Evolutionary conservation across 2,797 vertebrate genomes (phyloP).

Genomic region (Pangasius mekongensis): DNA sequence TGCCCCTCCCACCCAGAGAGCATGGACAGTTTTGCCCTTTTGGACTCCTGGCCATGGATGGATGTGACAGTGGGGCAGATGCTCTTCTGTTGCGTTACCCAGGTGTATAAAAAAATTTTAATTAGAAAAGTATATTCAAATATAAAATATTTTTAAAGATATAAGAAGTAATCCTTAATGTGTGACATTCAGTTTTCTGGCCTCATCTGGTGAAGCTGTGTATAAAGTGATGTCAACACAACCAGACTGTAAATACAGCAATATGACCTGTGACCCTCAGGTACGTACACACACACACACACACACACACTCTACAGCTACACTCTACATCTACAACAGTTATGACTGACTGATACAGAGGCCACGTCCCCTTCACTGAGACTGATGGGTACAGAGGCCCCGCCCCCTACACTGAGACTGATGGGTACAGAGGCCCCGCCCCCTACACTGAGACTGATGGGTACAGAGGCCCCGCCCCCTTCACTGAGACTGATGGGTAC

Average conservation of each 20-base stretch:
- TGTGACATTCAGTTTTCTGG: constrained; percentile 81
- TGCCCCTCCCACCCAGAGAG: not conserved
- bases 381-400: too few species aligned
- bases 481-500: too few species aligned
- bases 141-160: not conserved
- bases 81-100: not conserved
- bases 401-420: too few species aligned
- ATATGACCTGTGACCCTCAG: constrained; percentile 86
- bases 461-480: too few species aligned
- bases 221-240: constrained; percentile 88
- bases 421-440: too few species aligned
- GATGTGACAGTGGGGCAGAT: not conserved
- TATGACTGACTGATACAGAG: not conserved
- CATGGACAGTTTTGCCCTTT: too few species aligned
- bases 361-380: not conserved
- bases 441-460: too few species aligned
- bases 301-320: not conserved
- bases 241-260: constrained; percentile 84
- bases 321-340: not conserved
- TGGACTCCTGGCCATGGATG: too few species aligned
- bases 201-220: constrained; percentile 88
- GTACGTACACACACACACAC: constrained; percentile 61
- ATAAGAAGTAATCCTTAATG: constrained; percentile 62
- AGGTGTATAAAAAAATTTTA: not conserved
- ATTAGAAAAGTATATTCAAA: not conserved